These are phyloP conservation scores for Mesocricetus auratus DNA, from an alignment of 2,113 vertebrate genomes.

Conservation along the genomic window DNA sequence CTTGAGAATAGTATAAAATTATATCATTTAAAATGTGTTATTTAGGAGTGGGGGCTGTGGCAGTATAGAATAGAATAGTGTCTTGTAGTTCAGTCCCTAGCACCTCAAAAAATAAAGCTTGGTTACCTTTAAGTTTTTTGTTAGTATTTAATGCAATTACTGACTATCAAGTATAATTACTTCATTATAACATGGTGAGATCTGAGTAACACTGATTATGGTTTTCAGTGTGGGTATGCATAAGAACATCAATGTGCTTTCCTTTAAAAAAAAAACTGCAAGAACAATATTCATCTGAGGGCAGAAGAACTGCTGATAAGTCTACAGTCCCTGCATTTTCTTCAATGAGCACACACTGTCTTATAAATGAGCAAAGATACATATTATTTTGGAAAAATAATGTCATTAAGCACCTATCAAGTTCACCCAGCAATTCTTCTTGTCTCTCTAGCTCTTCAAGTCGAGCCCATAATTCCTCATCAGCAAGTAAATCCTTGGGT, in stretches of 20 bases:
- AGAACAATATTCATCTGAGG: background rate
- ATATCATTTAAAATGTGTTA: conserved; percentile 36
- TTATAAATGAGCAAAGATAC: background rate
- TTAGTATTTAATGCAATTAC: background rate
- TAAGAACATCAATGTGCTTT: background rate
- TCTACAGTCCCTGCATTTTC: background rate
- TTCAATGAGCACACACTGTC: background rate
- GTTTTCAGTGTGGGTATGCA: background rate
- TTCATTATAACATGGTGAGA: background rate
- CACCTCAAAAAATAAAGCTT: background rate
- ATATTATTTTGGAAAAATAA: background rate
- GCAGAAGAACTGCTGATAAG: background rate
- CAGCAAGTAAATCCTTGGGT: conserved; percentile 85
- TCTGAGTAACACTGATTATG: background rate
- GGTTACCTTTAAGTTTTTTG: background rate
- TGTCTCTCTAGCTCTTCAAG: conserved; percentile 94
- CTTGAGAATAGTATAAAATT: background rate
- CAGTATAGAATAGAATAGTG: background rate
- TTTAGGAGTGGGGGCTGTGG: background rate
- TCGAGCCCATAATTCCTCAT: conserved; percentile 94
- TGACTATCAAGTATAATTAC: background rate
- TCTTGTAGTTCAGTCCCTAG: background rate
- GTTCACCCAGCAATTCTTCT: conserved; percentile 92
- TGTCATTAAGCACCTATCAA: conserved; percentile 87
- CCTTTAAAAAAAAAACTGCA: conserved; percentile 14